Evolutionary conservation across 2,113 vertebrate genomes (phyloP).

Genomic region (Microtus ochrogaster): DNA sequence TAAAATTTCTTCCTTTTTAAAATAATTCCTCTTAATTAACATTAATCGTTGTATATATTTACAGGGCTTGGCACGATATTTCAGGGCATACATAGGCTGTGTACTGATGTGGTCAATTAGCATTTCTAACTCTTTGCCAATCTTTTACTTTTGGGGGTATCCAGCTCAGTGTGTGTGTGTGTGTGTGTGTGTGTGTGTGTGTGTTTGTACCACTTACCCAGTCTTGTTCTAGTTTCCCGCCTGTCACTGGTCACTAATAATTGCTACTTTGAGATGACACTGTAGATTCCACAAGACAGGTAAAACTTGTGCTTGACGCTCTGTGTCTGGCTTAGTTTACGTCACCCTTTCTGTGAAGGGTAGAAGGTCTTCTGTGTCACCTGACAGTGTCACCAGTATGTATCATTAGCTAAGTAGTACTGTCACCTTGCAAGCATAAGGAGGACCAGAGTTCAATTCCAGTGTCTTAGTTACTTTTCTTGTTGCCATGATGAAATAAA

Average conservation of each 20-base stretch:
- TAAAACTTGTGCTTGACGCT: neutral
- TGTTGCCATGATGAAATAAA: neutral
- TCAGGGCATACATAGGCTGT: neutral
- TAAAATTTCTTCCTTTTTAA: neutral
- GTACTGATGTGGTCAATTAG: neutral
- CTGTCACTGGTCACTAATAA: neutral
- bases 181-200: neutral
- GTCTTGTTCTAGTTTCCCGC: neutral
- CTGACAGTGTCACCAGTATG: neutral
- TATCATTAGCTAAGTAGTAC: neutral
- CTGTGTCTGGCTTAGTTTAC: neutral
- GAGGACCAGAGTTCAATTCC: neutral
- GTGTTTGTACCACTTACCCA: neutral
- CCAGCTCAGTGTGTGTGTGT: neutral
- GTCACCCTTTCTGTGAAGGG: too few relatives aligned
- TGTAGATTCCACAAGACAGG: neutral
- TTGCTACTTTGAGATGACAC: neutral
- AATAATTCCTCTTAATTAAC: neutral
- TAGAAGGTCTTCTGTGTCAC: neutral
- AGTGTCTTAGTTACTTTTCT: neutral
- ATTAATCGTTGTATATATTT: neutral
- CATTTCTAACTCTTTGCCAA: too few relatives aligned
- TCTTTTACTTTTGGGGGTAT: neutral
- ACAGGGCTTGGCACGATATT: neutral
- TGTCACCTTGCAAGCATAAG: neutral